Evolutionary conservation across 2,113 vertebrate genomes (phyloP), one percentile per base, ranked within the genome.

Genomic region (Dipodomys spectabilis): DNA sequence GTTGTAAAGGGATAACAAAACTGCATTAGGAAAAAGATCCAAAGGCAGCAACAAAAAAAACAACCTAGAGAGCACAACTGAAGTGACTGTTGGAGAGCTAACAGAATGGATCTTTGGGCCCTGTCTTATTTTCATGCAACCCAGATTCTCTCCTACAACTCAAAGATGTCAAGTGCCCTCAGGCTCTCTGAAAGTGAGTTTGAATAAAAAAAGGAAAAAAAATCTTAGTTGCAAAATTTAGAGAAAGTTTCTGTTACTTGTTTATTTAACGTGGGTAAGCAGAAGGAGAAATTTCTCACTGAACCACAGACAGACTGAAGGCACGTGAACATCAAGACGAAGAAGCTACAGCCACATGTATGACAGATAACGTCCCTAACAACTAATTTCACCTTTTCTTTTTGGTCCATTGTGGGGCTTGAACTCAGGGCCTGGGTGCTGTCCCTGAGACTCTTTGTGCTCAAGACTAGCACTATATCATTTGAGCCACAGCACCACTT

Each of bases 171-270:
- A 27, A 49, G 1, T 74, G 12, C 9, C 57, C 11, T 82, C 23
- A 57, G 60, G 18, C 12, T 49, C 72, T 18, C 19, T 68, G 6
- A 35, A 86, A 86, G 13, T 7, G 45, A 64, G 22, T 49, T 53
- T 18, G 28, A 95, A 80, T 77, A 49, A n/a, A 20, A 60, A 72
- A 60, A 91, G 82, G 3, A n/a, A 92, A 88, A 88, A 39, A 68
- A 32, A 74, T 73, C 6, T 83, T 67, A 57, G 20, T 19, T 84
- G 28, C 45, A 64, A 82, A 86, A 16, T 13, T 57, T 57, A 77
- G 49, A 11, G 1, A 28, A 3, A 73, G 1, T 11, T 68, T 27
- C 7, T 57, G 7, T 72, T 71, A 45, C 64, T 78, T 75, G 65
- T 86, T 94, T 53, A 2, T 71, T 68, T 94, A 67, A 68, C 28